A percentile compares a stretch with the other conserved stretches of the same genome.
Conservation (phyloP, 2,113 vertebrate species). For the Notothenia coriiceps region DNA sequence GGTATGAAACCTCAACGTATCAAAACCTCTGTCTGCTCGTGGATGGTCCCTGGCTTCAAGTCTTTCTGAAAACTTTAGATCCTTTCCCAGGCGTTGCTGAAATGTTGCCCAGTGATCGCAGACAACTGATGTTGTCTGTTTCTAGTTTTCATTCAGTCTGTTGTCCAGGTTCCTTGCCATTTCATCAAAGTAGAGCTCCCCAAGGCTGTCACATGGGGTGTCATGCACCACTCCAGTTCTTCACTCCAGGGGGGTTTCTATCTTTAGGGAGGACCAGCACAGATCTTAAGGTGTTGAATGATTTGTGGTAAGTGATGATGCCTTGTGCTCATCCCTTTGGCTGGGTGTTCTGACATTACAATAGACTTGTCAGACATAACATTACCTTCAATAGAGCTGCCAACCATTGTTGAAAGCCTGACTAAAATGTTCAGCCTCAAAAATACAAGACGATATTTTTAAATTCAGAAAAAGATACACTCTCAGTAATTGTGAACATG, state of each 20-base stretch:
- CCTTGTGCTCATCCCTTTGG: slow-evolving; percentile 1
- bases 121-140: slow-evolving; percentile 1
- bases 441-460: slow-evolving; percentile 10
- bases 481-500: slow-evolving; percentile 4
- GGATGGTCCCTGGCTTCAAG: neutral
- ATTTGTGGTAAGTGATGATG: slow-evolving; percentile 17
- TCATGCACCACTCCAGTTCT: slow-evolving; percentile 27
- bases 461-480: slow-evolving; percentile 15
- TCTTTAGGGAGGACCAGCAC: slow-evolving; percentile 13
- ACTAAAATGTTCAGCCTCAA: slow-evolving; percentile 16
- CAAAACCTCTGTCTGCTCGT: neutral
- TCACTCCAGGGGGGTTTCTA: slow-evolving; percentile 23
- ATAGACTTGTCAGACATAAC: neutral
- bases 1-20: neutral
- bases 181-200: slow-evolving; percentile 33
- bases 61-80: slow-evolving; percentile 37
- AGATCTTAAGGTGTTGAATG: slow-evolving; percentile 44
- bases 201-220: slow-evolving; percentile 28
- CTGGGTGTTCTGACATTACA: slow-evolving; percentile 21
- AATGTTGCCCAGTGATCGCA: slow-evolving; percentile 7
- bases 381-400: slow-evolving; percentile 14
- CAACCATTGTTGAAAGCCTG: slow-evolving; percentile 1
- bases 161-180: slow-evolving; percentile 24
- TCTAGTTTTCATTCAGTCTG: slow-evolving; percentile 7
- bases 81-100: neutral